phyloP scores from a whole-genome alignment of 37 sponge, comb jelly and placozoan genomes.

The Haliclona indistincta region DNA sequence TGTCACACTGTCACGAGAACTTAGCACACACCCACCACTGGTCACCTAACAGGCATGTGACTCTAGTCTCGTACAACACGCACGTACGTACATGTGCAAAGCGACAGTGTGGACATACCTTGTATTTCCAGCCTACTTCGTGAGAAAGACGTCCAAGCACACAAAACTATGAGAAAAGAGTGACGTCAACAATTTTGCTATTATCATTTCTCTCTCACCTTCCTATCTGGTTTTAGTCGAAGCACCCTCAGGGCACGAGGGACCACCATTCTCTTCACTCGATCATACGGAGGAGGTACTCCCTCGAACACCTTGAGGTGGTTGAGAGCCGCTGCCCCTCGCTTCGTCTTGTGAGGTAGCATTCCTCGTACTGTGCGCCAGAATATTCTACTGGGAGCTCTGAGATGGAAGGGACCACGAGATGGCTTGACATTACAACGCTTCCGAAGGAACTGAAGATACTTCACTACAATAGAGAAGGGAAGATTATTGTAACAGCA shows the following conservation, averaged over 20 bases:
- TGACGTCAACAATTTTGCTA: neutral
- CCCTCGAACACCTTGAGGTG: constrained; percentile 86
- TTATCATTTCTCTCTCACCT: constrained; percentile 18
- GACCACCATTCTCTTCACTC: constrained; percentile 96
- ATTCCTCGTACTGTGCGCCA: constrained; percentile 93
- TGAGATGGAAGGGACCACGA: constrained; percentile 95
- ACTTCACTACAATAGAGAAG: constrained; percentile 81
- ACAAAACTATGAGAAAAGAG: constrained; percentile 44
- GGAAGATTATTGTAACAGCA: too few species aligned
- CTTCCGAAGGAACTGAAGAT: constrained; percentile 81
- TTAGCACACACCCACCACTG: too few species aligned
- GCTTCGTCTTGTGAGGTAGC: constrained; percentile 97
- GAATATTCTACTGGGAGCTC: constrained; percentile 93
- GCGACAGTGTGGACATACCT: constrained; percentile 42
- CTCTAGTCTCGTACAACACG: too few species aligned
- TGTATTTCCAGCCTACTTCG: constrained; percentile 99
- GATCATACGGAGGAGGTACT: constrained; percentile 93
- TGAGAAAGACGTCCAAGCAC: constrained; percentile 82
- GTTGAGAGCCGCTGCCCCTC: constrained; percentile 84
- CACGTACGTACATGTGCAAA: too few species aligned
- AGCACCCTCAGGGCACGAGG: constrained; percentile 91
- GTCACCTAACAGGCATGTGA: too few species aligned
- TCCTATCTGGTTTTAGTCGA: constrained; percentile 88
- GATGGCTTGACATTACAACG: constrained; percentile 90
- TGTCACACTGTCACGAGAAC: too few species aligned